Conservation (phyloP, 2,888 invertebrate genomes). For the Nomada fabriciana region DNA sequence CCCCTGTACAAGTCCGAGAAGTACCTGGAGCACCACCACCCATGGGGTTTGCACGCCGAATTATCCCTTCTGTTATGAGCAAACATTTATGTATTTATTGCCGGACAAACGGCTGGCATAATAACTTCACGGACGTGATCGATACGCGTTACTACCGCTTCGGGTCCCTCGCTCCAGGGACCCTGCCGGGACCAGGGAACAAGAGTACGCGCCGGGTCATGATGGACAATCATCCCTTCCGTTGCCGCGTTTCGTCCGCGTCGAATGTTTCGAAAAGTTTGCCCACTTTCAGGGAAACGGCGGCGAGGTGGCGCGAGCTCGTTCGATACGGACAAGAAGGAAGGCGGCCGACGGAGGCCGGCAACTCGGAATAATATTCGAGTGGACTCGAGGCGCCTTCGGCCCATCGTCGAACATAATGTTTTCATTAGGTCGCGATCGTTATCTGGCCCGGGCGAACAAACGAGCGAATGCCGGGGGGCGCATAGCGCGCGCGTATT, state of each 20-base stretch:
- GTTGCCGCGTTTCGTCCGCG: not conserved
- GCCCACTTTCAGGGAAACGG: no score
- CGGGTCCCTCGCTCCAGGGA: conserved; percentile 31
- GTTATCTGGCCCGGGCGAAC: conserved; percentile 73
- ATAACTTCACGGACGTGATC: conserved; percentile 72
- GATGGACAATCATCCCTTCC: no score
- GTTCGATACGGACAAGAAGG: not conserved
- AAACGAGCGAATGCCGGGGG: conserved; percentile 72
- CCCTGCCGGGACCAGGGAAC: conserved; percentile 13
- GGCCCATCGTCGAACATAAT: conserved; percentile 70
- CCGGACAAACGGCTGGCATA: conserved; percentile 74
- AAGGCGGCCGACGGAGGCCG: not conserved
- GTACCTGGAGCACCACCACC: conserved; percentile 60
- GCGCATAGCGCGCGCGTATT: conserved; percentile 70
- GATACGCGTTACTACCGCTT: conserved; percentile 70
- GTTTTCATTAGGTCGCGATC: conserved; percentile 78
- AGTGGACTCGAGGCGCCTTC: conserved; percentile 21
- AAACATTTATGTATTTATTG: conserved; percentile 80
- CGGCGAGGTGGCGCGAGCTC: not conserved
- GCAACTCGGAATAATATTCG: conserved; percentile 35
- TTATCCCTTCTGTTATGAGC: conserved; percentile 75
- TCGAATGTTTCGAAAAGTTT: not conserved
- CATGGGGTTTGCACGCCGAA: conserved; percentile 72
- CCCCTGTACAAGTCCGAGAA: conserved; percentile 16
- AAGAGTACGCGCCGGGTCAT: not conserved